These are phyloP conservation scores for Siniperca scherzeri DNA, from an alignment of 2,797 vertebrate genomes.

Conservation along the genomic window DNA sequence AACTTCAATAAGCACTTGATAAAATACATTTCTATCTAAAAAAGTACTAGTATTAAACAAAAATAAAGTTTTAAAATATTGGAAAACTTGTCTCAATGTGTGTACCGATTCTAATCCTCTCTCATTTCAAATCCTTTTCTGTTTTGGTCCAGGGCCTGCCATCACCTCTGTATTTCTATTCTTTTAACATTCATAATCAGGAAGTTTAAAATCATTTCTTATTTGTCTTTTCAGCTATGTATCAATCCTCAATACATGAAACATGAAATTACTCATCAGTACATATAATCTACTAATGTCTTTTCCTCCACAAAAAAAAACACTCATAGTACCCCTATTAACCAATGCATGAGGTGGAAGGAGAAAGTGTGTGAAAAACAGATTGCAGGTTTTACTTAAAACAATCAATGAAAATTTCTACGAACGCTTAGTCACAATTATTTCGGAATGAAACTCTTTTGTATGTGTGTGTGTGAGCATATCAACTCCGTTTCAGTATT, in stretches of 20 bases:
- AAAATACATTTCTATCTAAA: slow-evolving; percentile 78
- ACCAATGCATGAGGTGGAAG: slow-evolving; percentile 1
- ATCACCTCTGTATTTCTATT: not conserved
- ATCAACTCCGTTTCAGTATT: slow-evolving; percentile 44
- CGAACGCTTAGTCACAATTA: slow-evolving; percentile 14
- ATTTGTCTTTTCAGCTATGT: slow-evolving; percentile 6
- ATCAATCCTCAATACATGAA: slow-evolving; percentile 6
- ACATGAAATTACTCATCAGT: not conserved
- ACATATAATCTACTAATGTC: not conserved
- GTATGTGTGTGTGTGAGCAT: slow-evolving; percentile 22
- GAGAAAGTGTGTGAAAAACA: slow-evolving; percentile 18
- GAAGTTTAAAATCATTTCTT: not conserved
- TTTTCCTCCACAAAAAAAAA: slow-evolving; percentile 7
- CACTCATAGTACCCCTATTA: not conserved
- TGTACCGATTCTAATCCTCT: slow-evolving; percentile 7
- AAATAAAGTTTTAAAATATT: slow-evolving; percentile 61
- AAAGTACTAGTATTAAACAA: slow-evolving; percentile 62
- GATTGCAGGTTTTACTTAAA: slow-evolving; percentile 26
- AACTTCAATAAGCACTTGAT: slow-evolving; percentile 46
- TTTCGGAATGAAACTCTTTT: slow-evolving; percentile 76
- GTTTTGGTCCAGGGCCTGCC: slow-evolving; percentile 30
- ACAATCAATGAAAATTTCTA: slow-evolving; percentile 40
- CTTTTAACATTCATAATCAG: not conserved
- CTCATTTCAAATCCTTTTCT: not conserved
- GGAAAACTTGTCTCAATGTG: slow-evolving; percentile 29